Base-by-base conservation (phyloP, 2,113 vertebrate species). In the Chaenogobius annularis region DNA sequence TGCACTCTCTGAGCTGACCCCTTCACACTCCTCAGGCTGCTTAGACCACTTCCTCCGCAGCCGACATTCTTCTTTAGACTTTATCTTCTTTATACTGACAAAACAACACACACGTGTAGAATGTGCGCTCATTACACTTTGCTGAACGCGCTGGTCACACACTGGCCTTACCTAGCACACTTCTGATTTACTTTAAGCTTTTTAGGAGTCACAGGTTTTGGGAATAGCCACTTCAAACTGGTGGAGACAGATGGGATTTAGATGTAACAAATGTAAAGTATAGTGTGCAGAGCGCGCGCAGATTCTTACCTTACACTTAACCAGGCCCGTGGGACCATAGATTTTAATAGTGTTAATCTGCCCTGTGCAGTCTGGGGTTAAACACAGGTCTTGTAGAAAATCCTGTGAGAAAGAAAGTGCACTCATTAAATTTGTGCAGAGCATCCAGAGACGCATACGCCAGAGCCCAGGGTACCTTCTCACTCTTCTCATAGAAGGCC, bases 301-400 rank as follows among this genome's bases (percentile, higher is more conserved):
- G 2, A 8, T 5, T 85, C 94, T 93, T 85, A 98, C 96, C 92
- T 96, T 94, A 90, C 95, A 95, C 85, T 98, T 99, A 10, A 95
- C 69, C 83, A 95, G 75, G 52, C 96, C 94, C 3, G 93, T 94
- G n/a, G 94, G 90, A 89, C 79, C 92, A 81, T 91, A 94, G 85
- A 98, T 95, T 86, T 93, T 88, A 54, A 98, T 95, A 83, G 89
- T 93, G 83, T 93, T 95, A 88, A 99, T 96, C 74, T 88, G 80
- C 19, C 96, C 96, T 47, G 66, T 72, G 82, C 98, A 99, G 87
- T 97, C 96, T 71, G 98, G 96, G 69, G 98, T 99, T 70, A 98
- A 94, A 93, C 98, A 99, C 1, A 84, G 8, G 56, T 92, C 92
- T 71, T 94, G 93, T 22, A 98, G 92, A 79, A 97, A 95, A 88